These are phyloP conservation scores for Nephrotoma appendiculata DNA, from an alignment of 2,888 invertebrate genomes.

Conservation along the genomic window DNA sequence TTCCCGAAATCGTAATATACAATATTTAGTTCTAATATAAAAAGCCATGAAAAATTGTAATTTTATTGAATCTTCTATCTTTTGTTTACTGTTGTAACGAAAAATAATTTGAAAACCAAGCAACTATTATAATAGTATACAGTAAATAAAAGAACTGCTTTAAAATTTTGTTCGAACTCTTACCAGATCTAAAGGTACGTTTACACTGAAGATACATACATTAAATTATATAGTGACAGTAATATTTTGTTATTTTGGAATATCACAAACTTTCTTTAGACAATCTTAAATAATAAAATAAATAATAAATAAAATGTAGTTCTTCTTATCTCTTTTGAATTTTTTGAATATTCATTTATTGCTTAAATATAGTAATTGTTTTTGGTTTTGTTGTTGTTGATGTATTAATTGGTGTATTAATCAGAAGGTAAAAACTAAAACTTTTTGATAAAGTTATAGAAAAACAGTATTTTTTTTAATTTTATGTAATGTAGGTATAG, in stretches of 20 bases:
- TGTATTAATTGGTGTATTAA: constrained; percentile 19
- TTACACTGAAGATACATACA: background rate
- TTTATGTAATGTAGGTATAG: no score
- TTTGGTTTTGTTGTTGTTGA: constrained; percentile 9
- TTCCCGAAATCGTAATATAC: no score
- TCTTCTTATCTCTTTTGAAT: background rate
- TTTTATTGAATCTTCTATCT: no score
- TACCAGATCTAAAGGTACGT: no score
- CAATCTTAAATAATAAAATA: constrained; percentile 8
- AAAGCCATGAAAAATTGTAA: no score
- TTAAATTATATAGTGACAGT: background rate
- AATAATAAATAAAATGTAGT: background rate
- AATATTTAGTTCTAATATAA: no score
- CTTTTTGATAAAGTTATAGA: background rate
- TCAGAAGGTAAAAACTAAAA: constrained; percentile 15
- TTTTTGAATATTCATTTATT: background rate
- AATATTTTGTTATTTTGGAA: background rate
- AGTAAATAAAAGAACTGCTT: no score
- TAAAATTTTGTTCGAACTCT: no score
- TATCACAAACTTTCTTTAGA: background rate
- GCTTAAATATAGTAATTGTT: background rate
- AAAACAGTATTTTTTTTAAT: background rate
- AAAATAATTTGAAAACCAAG: no score
- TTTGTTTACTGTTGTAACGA: no score
- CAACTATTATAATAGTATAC: no score